Evolutionary conservation across 2,113 vertebrate genomes (phyloP).

Genomic region (Albula glossodonta): DNA sequence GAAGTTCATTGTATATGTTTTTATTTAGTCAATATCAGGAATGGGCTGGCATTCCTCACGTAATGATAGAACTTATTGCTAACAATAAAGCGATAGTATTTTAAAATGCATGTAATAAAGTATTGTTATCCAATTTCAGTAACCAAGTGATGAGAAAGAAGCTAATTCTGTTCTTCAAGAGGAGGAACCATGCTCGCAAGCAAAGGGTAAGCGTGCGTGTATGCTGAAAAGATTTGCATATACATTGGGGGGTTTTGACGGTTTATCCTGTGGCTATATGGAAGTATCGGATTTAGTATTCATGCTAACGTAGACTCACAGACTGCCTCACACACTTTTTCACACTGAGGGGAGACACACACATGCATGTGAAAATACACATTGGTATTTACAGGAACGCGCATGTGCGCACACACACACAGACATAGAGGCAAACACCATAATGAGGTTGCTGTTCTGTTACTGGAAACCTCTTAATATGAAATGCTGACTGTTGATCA

Average conservation of each 20-base stretch:
- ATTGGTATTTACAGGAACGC: no score
- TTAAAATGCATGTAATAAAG: not conserved
- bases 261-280: conserved; percentile 20
- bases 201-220: conserved; percentile 83
- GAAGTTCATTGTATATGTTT: no score
- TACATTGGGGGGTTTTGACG: not conserved
- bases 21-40: no score
- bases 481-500: not conserved
- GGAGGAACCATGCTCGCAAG: conserved; percentile 98
- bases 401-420: not conserved
- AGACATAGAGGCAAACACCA: not conserved
- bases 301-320: no score
- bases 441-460: not conserved
- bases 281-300: not conserved
- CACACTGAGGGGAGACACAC: not conserved
- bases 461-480: conserved; percentile 17
- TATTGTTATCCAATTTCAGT: conserved; percentile 67
- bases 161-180: conserved; percentile 98
- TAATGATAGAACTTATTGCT: not conserved
- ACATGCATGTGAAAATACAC: not conserved
- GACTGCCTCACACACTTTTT: not conserved
- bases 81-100: not conserved
- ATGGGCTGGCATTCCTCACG: not conserved
- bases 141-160: conserved; percentile 99
- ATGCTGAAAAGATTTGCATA: not conserved